These are phyloP conservation scores for Eupithecia vulgata DNA, from an alignment of 2,888 invertebrate genomes.

Conservation along the genomic window DNA sequence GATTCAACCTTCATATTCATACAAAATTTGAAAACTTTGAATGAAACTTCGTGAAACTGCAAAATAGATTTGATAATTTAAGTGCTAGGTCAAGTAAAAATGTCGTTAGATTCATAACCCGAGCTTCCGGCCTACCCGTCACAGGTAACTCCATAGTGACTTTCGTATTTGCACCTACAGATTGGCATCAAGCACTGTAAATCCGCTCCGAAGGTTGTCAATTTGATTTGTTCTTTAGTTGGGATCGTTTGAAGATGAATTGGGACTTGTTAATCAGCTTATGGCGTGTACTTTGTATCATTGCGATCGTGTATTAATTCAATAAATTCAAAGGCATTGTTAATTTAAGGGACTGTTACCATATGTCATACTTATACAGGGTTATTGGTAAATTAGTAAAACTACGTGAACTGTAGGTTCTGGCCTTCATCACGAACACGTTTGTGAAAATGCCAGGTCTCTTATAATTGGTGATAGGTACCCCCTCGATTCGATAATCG, in stretches of 20 bases:
- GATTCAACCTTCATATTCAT: no score
- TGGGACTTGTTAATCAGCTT: conserved; percentile 28
- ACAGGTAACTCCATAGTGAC: conserved; percentile 17
- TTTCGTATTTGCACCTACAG: conserved; percentile 37
- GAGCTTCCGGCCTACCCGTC: conserved; percentile 16
- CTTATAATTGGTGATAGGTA: no score
- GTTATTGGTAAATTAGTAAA: no score
- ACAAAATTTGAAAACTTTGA: no score
- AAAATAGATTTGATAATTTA: not conserved
- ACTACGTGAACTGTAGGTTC: no score
- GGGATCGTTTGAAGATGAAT: conserved; percentile 29
- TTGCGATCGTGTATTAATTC: not conserved
- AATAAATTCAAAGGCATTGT: not conserved
- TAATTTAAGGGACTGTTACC: not conserved
- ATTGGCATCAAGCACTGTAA: conserved; percentile 31
- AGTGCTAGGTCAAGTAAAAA: not conserved
- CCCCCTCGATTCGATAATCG: no score
- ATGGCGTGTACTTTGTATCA: conserved; percentile 11
- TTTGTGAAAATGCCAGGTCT: no score
- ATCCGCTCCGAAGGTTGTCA: conserved; percentile 26
- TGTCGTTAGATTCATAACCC: not conserved
- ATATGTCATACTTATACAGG: not conserved
- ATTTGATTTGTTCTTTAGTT: conserved; percentile 36
- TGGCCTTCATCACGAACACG: no score
- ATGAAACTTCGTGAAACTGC: no score